Percentiles rank a stretch among this genome's conserved stretches.
phyloP scores from a whole-genome alignment of 2,113 vertebrate species.

The Piprites chloris region DNA sequence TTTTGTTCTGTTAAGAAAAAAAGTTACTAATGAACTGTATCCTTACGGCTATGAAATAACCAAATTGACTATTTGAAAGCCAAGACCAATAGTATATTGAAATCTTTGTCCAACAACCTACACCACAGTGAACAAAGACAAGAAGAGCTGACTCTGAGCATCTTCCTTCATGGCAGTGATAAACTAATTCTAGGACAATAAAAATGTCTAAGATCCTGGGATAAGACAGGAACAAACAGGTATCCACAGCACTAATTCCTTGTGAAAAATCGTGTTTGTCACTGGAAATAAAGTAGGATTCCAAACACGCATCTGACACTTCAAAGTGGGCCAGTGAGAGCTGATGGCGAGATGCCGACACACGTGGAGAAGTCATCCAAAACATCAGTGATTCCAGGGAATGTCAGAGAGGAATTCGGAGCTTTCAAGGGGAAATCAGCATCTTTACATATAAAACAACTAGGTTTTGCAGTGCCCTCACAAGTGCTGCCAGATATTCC shows the following conservation, averaged over 20 bases:
- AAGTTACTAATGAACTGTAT: neutral
- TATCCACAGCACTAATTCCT: neutral
- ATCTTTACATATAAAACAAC: neutral
- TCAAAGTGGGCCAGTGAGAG: neutral
- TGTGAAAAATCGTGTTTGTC: neutral
- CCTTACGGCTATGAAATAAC: neutral
- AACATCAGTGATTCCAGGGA: neutral
- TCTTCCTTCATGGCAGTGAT: neutral
- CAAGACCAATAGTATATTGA: neutral
- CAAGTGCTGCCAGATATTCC: neutral
- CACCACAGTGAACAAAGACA: neutral
- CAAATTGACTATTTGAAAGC: neutral
- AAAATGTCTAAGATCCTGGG: neutral
- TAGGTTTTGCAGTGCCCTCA: neutral
- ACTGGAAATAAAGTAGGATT: neutral
- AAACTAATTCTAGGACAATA: neutral
- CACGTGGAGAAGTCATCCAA: neutral
- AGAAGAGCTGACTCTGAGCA: neutral
- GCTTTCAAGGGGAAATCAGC: neutral
- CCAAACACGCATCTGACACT: neutral
- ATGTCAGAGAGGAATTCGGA: neutral
- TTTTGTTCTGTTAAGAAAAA: neutral
- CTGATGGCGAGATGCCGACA: neutral
- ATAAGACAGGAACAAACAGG: neutral
- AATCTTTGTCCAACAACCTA: neutral